Percentiles rank a stretch among this genome's conserved stretches.
Evolutionary conservation across 92 coral and sea anemone genomes (phyloP).

Genomic region (Pocillopora meandrina): DNA sequence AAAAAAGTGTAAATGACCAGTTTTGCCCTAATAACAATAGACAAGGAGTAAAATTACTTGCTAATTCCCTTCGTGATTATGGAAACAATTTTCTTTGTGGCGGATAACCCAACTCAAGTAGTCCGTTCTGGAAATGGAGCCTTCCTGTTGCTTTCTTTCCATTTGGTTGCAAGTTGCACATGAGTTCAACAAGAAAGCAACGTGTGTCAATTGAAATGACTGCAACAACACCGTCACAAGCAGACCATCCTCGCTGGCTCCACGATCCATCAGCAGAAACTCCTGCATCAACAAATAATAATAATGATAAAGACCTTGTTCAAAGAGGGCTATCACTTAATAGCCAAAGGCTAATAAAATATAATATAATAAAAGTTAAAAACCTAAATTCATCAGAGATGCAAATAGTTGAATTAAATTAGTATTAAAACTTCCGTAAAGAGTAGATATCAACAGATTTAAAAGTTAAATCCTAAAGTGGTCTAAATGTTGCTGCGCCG

Average conservation of each 20-base stretch:
- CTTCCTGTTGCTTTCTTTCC: background rate
- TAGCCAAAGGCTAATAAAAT: background rate
- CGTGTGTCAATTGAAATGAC: slow-evolving; percentile 18
- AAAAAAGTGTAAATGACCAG: too few species aligned
- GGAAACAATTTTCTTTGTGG: background rate
- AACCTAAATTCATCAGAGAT: too few species aligned
- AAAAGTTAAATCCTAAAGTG: too few species aligned
- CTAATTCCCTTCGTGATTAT: background rate
- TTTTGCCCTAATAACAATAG: too few species aligned
- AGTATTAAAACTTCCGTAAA: too few species aligned
- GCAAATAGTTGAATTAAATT: too few species aligned
- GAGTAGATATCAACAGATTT: too few species aligned
- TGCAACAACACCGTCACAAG: slow-evolving; percentile 52
- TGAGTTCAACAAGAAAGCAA: too few species aligned
- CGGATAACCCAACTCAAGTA: background rate
- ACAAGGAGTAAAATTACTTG: too few species aligned
- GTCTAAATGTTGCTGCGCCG: too few species aligned
- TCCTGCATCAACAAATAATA: slow-evolving; percentile 15
- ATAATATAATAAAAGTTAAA: background rate
- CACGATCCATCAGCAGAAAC: slow-evolving; percentile 44
- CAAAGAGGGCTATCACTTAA: background rate
- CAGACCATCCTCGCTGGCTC: slow-evolving; percentile 58
- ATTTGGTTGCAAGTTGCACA: background rate
- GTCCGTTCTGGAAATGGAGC: background rate
- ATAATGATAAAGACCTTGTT: too few species aligned